A percentile compares a stretch with the other conserved stretches of the same genome.
Conservation (phyloP, 2,888 invertebrate species). For the Thymelicus lineola region DNA sequence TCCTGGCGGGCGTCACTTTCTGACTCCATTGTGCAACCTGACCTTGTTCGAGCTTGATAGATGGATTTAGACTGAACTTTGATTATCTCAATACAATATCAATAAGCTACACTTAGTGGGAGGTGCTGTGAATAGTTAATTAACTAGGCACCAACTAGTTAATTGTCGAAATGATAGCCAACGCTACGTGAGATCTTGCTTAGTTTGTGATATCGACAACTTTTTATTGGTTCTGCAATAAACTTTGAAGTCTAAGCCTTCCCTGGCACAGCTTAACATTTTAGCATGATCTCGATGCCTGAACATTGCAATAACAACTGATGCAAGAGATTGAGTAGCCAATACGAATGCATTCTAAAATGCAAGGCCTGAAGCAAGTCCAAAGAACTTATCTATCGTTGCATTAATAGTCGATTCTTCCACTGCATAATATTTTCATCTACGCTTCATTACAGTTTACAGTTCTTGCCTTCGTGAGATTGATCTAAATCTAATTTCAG, state of each 20-base stretch:
- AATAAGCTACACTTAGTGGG: slow-evolving; percentile 2
- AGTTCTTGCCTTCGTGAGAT: background rate
- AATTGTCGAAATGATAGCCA: slow-evolving; percentile 11
- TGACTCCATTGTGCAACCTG: slow-evolving; percentile 18
- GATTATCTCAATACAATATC: slow-evolving; percentile 23
- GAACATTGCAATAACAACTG: too few species aligned
- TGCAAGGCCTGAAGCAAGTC: too few species aligned
- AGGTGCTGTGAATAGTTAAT: slow-evolving; percentile 14
- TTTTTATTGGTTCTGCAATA: too few species aligned
- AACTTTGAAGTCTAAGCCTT: too few species aligned
- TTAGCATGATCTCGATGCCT: too few species aligned
- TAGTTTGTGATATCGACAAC: background rate
- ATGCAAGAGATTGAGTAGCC: too few species aligned
- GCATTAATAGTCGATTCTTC: too few species aligned
- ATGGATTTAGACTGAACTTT: slow-evolving; percentile 23
- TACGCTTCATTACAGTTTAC: background rate
- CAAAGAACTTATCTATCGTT: too few species aligned
- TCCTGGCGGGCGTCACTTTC: slow-evolving; percentile 14
- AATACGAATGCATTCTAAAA: too few species aligned
- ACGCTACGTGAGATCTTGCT: slow-evolving; percentile 1
- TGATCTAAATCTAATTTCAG: slow-evolving; percentile 17
- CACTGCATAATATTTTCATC: background rate
- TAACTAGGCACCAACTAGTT: background rate
- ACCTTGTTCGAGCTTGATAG: slow-evolving; percentile 21
- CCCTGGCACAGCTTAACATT: too few species aligned